phyloP scores from a whole-genome alignment of 37 sponge, comb jelly and placozoan genomes.

The Bolinopsis microptera region DNA sequence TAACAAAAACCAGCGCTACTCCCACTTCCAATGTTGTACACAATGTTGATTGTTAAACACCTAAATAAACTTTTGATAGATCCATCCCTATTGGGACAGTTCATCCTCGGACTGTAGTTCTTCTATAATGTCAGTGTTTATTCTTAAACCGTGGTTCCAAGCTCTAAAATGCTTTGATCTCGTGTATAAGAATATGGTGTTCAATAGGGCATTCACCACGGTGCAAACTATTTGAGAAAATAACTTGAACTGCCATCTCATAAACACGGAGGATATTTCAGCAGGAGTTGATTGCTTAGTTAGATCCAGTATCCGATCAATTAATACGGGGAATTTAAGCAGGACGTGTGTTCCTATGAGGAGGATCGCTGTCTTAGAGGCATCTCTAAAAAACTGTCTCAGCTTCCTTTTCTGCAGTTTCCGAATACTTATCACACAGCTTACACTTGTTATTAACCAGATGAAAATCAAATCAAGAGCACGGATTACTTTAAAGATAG shows the following conservation, averaged over 20 bases:
- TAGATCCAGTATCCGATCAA: neutral
- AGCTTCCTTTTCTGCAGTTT: neutral
- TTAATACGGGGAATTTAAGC: neutral
- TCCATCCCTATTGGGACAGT: too few species aligned
- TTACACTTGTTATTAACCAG: neutral
- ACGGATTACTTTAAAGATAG: neutral
- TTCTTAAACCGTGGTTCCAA: too few species aligned
- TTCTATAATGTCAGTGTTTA: too few species aligned
- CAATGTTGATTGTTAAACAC: too few species aligned
- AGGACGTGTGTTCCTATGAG: neutral
- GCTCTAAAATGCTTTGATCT: neutral
- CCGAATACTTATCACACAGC: neutral
- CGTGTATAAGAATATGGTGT: neutral
- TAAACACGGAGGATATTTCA: neutral
- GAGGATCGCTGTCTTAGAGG: neutral
- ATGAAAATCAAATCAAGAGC: neutral
- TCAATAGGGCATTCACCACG: neutral
- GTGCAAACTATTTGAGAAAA: neutral
- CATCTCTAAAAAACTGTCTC: neutral
- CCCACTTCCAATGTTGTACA: too few species aligned
- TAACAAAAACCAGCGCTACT: too few species aligned
- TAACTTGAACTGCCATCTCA: neutral
- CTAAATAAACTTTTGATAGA: too few species aligned
- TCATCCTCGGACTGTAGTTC: too few species aligned
- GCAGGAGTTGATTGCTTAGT: neutral